These are phyloP conservation scores for Chalcosyrphus nemorum DNA, from an alignment of 2,888 invertebrate genomes.

Conservation along the genomic window DNA sequence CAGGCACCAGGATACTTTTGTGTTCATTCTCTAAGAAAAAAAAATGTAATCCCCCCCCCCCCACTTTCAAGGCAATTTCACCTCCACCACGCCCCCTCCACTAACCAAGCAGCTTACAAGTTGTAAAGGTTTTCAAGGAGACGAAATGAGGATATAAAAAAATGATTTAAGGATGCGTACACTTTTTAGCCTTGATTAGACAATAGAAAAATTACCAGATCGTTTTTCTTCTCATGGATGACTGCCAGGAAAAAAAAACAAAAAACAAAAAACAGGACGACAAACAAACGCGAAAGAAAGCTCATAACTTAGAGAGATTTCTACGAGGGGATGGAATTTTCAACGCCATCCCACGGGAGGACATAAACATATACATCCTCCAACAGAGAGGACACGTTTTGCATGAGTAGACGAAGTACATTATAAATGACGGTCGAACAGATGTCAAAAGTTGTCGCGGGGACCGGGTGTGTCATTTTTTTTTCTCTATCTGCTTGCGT, in stretches of 20 bases:
- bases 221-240: conserved; percentile 49
- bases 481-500: not conserved
- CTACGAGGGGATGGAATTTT: not conserved
- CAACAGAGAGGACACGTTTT: conserved; percentile 37
- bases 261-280: conserved; percentile 16
- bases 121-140: conserved; percentile 21
- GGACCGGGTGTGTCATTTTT: no score
- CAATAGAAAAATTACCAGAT: conserved; percentile 70
- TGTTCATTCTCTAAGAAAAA: conserved; percentile 6
- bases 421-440: conserved; percentile 70
- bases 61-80: conserved; percentile 5
- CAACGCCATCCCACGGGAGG: conserved; percentile 16
- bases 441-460: conserved; percentile 69
- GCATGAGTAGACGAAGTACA: conserved; percentile 52
- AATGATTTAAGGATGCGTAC: conserved; percentile 54
- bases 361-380: conserved; percentile 6
- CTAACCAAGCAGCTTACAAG: conserved; percentile 1
- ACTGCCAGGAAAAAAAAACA: conserved; percentile 4
- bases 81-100: no score
- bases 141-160: conserved; percentile 48
- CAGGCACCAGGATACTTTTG: conserved; percentile 7
- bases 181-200: conserved; percentile 66
- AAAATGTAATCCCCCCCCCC: conserved; percentile 31
- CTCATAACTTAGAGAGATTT: conserved; percentile 37
- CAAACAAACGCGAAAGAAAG: conserved; percentile 31